Percentiles rank a stretch among this genome's conserved stretches.
phyloP scores from a whole-genome alignment of 2,888 invertebrate species.

The Epicampocera succincta region DNA sequence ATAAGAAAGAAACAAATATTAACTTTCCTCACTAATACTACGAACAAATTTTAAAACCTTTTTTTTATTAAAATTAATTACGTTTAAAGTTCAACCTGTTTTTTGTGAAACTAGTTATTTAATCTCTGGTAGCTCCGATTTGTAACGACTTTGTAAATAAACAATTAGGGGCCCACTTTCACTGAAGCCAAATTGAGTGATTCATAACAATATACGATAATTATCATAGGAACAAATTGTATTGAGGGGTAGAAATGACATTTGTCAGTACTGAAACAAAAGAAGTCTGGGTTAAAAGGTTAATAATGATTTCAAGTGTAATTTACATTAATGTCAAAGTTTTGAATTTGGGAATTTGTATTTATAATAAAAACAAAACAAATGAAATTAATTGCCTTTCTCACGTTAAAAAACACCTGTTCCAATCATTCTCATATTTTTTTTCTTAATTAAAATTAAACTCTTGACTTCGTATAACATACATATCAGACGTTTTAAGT shows the following conservation, averaged over 20 bases:
- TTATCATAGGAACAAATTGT: slow-evolving; percentile 57
- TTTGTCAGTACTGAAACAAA: slow-evolving; percentile 13
- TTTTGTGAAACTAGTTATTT: not conserved
- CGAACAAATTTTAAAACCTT: no score
- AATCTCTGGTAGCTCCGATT: not conserved
- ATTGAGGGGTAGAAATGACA: slow-evolving; percentile 35
- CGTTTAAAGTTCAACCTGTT: no score
- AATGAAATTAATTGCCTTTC: no score
- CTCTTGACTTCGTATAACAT: not conserved
- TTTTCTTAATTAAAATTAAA: not conserved
- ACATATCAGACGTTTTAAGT: no score
- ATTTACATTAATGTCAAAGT: slow-evolving; percentile 43
- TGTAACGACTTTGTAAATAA: not conserved
- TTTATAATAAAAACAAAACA: not conserved
- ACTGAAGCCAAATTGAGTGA: slow-evolving; percentile 52
- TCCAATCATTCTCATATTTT: not conserved
- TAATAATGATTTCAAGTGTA: slow-evolving; percentile 47
- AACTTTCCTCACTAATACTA: no score
- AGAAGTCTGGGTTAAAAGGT: slow-evolving; percentile 48
- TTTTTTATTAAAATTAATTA: no score
- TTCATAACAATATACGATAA: no score
- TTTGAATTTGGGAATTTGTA: not conserved
- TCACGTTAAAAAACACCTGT: no score
- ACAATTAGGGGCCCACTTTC: slow-evolving; percentile 15
- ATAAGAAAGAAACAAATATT: no score